Evolutionary conservation across 2,113 vertebrate genomes (phyloP).

Genomic region (Bombycilla garrulus): DNA sequence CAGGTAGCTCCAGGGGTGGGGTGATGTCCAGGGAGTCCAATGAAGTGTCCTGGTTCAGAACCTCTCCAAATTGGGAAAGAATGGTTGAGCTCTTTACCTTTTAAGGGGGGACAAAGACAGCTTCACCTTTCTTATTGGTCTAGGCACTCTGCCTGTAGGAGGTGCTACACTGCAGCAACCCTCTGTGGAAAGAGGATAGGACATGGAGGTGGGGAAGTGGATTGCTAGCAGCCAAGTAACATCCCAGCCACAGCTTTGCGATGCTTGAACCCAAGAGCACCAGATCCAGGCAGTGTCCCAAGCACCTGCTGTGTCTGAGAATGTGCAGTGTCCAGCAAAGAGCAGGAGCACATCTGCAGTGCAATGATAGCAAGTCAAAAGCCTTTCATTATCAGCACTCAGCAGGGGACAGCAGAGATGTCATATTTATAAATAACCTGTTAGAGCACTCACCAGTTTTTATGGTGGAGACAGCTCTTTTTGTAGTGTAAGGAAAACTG

Average conservation of each 20-base stretch:
- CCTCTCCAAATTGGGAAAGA: too few species aligned
- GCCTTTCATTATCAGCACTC: neutral
- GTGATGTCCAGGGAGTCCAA: too few species aligned
- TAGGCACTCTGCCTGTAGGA: too few species aligned
- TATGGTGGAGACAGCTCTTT: neutral
- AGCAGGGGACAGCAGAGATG: neutral
- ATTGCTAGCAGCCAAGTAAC: fast-evolving
- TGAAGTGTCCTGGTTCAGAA: too few species aligned
- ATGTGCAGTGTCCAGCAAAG: neutral
- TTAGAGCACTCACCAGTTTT: neutral
- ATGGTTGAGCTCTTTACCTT: too few species aligned
- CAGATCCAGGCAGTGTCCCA: neutral
- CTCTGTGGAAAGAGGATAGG: neutral
- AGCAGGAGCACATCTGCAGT: neutral
- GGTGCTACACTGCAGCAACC: too few species aligned
- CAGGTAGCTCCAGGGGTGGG: too few species aligned
- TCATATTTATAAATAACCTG: neutral
- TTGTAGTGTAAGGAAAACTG: neutral
- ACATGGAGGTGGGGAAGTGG: neutral
- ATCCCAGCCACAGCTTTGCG: neutral
- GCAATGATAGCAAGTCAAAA: neutral
- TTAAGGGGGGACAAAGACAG: too few species aligned
- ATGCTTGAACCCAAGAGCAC: neutral
- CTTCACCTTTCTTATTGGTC: too few species aligned
- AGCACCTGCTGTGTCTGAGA: neutral